Conservation (phyloP, 1,140 invertebrate species). For the Theocolax elegans region DNA sequence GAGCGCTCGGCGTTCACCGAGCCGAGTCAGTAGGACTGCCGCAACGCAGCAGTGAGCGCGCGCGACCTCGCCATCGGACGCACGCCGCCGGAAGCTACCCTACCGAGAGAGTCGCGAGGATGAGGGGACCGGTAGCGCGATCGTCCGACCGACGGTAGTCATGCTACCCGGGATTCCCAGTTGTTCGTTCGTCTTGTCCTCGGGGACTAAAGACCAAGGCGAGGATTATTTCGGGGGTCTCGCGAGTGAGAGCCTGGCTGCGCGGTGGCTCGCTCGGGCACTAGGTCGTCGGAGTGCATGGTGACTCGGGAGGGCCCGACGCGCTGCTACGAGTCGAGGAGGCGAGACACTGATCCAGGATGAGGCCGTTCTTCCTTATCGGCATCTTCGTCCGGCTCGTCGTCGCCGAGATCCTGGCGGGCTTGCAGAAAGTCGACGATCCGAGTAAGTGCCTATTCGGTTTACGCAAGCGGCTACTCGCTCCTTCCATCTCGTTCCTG, state of each 20-base stretch:
- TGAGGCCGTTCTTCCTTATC: slow-evolving; percentile 50
- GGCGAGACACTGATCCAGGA: slow-evolving; percentile 23
- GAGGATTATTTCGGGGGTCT: no score
- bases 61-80: slow-evolving; percentile 15
- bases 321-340: no score
- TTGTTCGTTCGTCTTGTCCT: no score
- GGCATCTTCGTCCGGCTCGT: slow-evolving; percentile 48
- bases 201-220: no score
- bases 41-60: slow-evolving; percentile 60
- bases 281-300: no score
- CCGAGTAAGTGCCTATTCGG: slow-evolving; percentile 54
- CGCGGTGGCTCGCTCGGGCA: no score
- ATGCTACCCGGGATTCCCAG: no score
- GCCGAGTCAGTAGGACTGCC: slow-evolving; percentile 59
- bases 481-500: no score
- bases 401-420: slow-evolving; percentile 47
- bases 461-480: no score
- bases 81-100: background rate
- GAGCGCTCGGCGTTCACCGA: slow-evolving; percentile 40
- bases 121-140: background rate
- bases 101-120: no score
- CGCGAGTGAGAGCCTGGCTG: no score
- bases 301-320: background rate
- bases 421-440: slow-evolving; percentile 48
- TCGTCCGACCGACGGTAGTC: no score